Evolutionary conservation across 2,113 vertebrate genomes (phyloP), one percentile per base, ranked within the genome.

Genomic region (Neomonachus schauinslandi): DNA sequence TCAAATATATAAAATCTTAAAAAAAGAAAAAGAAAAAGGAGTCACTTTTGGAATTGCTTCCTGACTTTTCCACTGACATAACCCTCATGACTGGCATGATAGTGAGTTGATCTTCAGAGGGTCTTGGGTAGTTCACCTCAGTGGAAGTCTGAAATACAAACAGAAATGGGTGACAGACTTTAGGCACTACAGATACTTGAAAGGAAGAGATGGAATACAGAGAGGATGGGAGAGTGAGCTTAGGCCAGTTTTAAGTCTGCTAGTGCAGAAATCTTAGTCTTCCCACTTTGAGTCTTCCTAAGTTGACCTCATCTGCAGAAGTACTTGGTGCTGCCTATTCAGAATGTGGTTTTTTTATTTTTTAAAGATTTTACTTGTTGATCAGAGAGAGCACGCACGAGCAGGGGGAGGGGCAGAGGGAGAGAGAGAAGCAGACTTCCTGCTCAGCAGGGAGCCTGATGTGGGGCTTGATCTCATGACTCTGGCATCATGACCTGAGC

Each of bases 51-150:
- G 31, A 82, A 80, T 8, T 63, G 51, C 36, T 93, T 88, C 61
- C 51, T 95, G 65, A 96, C 26, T 95, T 97, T 79, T 77, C 67
- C 76, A 77, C 19, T 21, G 26, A 80, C 53, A 93, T 82, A 57
- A 82, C 18, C 36, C 11, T 86, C 26, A 84, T 15, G 53, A 83
- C 10, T 19, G 19, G 21, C 19, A 19, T 84, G 55, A 49, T 15
- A 6, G 8, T 95, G n/a, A 95, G 28, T 67, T 76, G 63, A 77
- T 42, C 39, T 57, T 81, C 13, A 46, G 28, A 81, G 18, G 4
- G 16, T 42, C 7, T 80, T 76, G 12, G 31, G 46, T 76, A 82
- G 51, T 7, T 94, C 2, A 63, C 18, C 67, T 53, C 3, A 33
- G 83, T 51, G 39, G 16, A 18, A 72, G 28, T n/a, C 74, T 82